Evolutionary conservation across 2,797 vertebrate genomes (phyloP).

Genomic region (Diglossa cyanea): DNA sequence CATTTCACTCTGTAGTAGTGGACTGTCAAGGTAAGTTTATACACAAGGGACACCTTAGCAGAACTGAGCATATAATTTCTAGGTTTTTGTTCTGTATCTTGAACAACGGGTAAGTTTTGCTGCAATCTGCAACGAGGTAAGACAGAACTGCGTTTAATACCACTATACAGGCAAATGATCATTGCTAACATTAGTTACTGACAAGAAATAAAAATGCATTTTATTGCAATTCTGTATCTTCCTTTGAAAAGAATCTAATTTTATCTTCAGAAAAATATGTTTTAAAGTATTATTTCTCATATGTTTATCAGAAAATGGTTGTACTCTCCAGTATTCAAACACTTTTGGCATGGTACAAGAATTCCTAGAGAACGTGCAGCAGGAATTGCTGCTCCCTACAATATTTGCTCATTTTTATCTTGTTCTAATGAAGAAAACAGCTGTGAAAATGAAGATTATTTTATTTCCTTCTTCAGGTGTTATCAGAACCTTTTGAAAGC

Average conservation of each 20-base stretch:
- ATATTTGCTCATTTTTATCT: not conserved
- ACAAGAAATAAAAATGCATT: not conserved
- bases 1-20: not conserved
- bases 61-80: not conserved
- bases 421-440: not conserved
- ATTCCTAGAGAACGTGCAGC: not conserved
- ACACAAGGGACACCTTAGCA: not conserved
- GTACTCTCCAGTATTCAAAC: not conserved
- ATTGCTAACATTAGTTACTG: not conserved
- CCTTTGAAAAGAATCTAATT: not conserved
- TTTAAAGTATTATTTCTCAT: not conserved
- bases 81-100: not conserved
- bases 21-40: not conserved
- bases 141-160: not conserved
- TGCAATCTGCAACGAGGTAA: not conserved
- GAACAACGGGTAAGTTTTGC: not conserved
- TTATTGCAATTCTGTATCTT: not conserved
- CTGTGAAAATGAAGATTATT: not conserved
- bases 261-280: not conserved
- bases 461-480: not conserved
- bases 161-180: not conserved
- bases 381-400: not conserved
- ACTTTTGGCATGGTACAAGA: not conserved
- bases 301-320: not conserved
- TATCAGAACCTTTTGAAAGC: not conserved